phyloP scores from a whole-genome alignment of 53 echinoderm and acorn worm species.

The Hippasteria phrygiana region DNA sequence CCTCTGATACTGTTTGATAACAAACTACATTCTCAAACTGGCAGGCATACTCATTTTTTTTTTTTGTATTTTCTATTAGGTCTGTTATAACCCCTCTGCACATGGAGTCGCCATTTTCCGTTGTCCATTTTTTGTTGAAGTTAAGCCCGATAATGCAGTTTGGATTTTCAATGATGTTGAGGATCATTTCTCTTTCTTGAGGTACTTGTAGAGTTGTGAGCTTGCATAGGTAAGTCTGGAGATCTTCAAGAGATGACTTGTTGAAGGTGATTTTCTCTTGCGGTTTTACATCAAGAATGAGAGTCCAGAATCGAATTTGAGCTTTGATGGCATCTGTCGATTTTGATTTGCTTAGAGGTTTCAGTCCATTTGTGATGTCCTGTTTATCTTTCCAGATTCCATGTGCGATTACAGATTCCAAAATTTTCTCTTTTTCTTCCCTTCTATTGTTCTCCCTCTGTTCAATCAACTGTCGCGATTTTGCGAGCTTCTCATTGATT shows the following conservation, averaged over 20 bases:
- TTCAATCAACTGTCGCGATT: too few relatives aligned
- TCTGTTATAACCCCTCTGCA: conserved; percentile 8
- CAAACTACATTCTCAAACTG: too few relatives aligned
- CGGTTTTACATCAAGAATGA: not conserved
- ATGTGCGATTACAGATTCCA: too few relatives aligned
- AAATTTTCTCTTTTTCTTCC: too few relatives aligned
- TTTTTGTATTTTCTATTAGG: too few relatives aligned
- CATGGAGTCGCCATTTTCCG: conserved; percentile 19
- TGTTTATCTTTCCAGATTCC: too few relatives aligned
- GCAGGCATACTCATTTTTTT: not conserved
- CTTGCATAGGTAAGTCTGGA: not conserved
- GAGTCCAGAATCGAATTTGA: conserved; percentile 9
- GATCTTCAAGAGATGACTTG: not conserved
- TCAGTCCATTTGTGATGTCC: too few relatives aligned
- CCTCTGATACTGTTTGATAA: not conserved
- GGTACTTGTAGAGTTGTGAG: conserved; percentile 10
- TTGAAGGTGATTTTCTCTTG: not conserved
- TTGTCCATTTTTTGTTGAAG: conserved; percentile 34
- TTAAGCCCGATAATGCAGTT: not conserved
- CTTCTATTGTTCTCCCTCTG: too few relatives aligned
- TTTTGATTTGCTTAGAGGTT: not conserved
- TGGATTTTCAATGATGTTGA: not conserved
- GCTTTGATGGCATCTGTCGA: not conserved
- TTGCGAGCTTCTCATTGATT: too few relatives aligned
- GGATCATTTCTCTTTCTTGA: not conserved